Evolutionary conservation across 2,888 invertebrate species (phyloP).

Genomic region (Proisotoma minuta): DNA sequence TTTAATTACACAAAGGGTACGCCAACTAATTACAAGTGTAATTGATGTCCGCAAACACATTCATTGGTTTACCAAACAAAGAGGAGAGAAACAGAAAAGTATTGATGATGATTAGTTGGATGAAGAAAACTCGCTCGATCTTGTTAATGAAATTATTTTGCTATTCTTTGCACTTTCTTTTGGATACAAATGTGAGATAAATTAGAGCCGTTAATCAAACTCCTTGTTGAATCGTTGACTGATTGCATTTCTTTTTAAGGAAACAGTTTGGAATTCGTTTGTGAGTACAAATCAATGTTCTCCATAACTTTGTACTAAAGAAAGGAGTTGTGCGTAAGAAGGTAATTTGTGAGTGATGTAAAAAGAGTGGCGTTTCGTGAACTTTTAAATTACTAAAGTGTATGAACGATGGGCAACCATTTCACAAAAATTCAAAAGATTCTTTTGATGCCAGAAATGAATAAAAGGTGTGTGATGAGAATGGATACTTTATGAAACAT

Average conservation of each 20-base stretch:
- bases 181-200: background rate
- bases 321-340: no score
- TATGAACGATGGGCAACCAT: background rate
- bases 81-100: no score
- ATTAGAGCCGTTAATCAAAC: no score
- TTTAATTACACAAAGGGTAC: constrained; percentile 10
- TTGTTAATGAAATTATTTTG: constrained; percentile 4
- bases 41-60: constrained; percentile 2
- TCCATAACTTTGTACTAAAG: no score
- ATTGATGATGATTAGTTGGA: background rate
- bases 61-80: background rate
- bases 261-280: no score
- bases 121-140: background rate
- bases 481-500: background rate
- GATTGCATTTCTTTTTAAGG: background rate
- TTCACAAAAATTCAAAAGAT: background rate
- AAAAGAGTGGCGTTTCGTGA: no score
- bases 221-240: no score
- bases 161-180: no score
- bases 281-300: no score
- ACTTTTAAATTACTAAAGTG: no score
- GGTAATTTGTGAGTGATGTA: no score
- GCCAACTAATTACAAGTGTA: constrained; percentile 4
- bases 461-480: background rate
- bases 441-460: background rate